phyloP scores from a whole-genome alignment of 2,113 vertebrate genomes.

The Indicator indicator region DNA sequence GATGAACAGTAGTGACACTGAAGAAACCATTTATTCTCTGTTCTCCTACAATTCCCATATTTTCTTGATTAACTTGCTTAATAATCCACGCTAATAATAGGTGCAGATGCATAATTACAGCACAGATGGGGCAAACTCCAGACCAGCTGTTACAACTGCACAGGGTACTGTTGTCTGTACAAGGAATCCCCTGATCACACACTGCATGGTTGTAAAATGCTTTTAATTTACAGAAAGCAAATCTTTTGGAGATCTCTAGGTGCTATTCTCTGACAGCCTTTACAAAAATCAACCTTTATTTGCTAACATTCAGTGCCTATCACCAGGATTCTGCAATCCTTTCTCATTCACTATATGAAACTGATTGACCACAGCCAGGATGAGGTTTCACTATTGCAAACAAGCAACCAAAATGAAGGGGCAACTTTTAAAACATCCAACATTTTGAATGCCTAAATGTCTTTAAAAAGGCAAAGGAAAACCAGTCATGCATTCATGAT shows the following conservation, averaged over 20 bases:
- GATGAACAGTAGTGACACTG: not conserved
- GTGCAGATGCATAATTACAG: not conserved
- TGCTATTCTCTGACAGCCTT: not conserved
- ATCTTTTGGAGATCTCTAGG: not conserved
- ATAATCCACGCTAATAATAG: constrained; percentile 25
- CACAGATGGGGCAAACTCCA: constrained; percentile 20
- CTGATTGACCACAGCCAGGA: not conserved
- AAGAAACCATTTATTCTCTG: not conserved
- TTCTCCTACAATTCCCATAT: not conserved
- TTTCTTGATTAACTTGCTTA: constrained; percentile 45
- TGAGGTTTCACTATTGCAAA: not conserved
- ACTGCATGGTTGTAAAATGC: not conserved
- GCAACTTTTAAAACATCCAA: not conserved
- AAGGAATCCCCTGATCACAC: not conserved
- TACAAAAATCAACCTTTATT: not conserved
- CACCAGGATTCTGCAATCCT: not conserved
- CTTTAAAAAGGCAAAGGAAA: not conserved
- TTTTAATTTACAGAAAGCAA: not conserved
- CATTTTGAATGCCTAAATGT: not conserved
- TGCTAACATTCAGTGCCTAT: not conserved
- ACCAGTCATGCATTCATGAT: not conserved
- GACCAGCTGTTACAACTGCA: not conserved
- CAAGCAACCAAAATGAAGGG: not conserved
- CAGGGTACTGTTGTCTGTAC: not conserved
- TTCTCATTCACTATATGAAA: not conserved